Conservation (phyloP, 1,140 invertebrate species). For the Zaprionus davidi region DNA sequence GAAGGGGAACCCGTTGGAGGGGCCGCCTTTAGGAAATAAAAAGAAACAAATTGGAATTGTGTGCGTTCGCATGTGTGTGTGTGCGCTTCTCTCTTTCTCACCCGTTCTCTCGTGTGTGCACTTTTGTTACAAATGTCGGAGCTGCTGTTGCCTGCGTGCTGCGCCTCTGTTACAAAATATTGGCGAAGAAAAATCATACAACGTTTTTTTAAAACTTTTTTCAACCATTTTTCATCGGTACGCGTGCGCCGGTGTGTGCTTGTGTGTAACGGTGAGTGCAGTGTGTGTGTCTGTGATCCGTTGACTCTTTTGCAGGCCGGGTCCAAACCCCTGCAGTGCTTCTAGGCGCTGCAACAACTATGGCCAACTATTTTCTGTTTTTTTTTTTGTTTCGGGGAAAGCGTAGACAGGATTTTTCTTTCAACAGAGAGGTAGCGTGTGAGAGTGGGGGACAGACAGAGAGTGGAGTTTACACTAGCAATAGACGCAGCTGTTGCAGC, state of each 20-base stretch:
- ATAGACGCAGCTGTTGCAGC: slow-evolving; percentile 63
- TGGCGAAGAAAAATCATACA: slow-evolving; percentile 84
- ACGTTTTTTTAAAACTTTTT: slow-evolving; percentile 82
- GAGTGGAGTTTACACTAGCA: slow-evolving; percentile 15
- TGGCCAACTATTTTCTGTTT: slow-evolving; percentile 38
- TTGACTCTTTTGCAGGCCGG: not conserved
- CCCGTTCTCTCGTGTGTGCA: slow-evolving; percentile 49
- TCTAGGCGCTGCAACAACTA: not conserved
- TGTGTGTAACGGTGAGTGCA: slow-evolving; percentile 6
- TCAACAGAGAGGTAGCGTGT: slow-evolving; percentile 9
- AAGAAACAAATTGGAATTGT: slow-evolving; percentile 43
- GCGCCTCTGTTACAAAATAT: slow-evolving; percentile 84
- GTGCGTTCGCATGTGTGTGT: slow-evolving; percentile 23
- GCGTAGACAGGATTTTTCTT: slow-evolving; percentile 69
- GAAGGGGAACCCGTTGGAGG: slow-evolving; percentile 42
- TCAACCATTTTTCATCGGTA: slow-evolving; percentile 80
- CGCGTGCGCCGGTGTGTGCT: slow-evolving; percentile 49
- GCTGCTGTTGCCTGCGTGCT: slow-evolving; percentile 56
- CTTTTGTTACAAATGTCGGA: slow-evolving; percentile 69
- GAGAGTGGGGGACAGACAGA: not conserved
- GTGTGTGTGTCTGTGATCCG: slow-evolving; percentile 6
- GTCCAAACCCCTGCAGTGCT: not conserved
- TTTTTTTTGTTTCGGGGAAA: slow-evolving; percentile 64
- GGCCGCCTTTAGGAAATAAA: slow-evolving; percentile 40
- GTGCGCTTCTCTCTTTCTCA: slow-evolving; percentile 25